Evolutionary conservation across 2,888 invertebrate species (phyloP).

Genomic region (Drosophila neotestacea): DNA sequence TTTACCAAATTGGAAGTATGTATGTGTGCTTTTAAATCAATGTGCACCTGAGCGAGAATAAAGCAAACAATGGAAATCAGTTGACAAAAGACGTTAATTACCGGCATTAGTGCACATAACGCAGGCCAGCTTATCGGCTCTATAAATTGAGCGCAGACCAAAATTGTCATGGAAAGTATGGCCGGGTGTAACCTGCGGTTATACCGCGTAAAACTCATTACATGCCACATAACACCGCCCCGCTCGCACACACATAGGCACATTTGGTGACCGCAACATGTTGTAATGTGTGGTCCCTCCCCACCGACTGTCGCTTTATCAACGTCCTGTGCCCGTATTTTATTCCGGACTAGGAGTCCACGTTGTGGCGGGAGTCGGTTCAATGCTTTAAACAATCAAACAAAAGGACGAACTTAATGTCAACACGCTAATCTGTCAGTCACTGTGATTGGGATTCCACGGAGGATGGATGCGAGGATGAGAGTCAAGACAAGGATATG

Average conservation of each 20-base stretch:
- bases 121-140: slow-evolving; percentile 59
- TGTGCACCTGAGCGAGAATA: slow-evolving; percentile 16
- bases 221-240: slow-evolving; percentile 56
- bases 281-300: slow-evolving; percentile 56
- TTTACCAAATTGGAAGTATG: not conserved
- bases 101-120: slow-evolving; percentile 65
- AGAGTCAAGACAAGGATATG: slow-evolving; percentile 12
- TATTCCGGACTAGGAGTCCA: slow-evolving; percentile 14
- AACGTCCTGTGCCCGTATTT: slow-evolving; percentile 20
- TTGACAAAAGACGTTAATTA: slow-evolving; percentile 76
- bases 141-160: slow-evolving; percentile 59
- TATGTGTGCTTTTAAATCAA: slow-evolving; percentile 1
- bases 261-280: slow-evolving; percentile 67
- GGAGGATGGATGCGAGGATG: not conserved
- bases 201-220: slow-evolving; percentile 74
- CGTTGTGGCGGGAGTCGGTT: slow-evolving; percentile 1
- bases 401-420: slow-evolving; percentile 56
- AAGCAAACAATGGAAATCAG: slow-evolving; percentile 49
- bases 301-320: not conserved
- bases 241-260: slow-evolving; percentile 11
- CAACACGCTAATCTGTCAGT: slow-evolving; percentile 70
- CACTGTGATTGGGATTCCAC: slow-evolving; percentile 28
- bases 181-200: slow-evolving; percentile 41
- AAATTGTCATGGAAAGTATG: slow-evolving; percentile 56
- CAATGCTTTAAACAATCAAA: slow-evolving; percentile 33